Conservation (phyloP, 2,113 vertebrate species). For the Ranitomeya imitator region DNA sequence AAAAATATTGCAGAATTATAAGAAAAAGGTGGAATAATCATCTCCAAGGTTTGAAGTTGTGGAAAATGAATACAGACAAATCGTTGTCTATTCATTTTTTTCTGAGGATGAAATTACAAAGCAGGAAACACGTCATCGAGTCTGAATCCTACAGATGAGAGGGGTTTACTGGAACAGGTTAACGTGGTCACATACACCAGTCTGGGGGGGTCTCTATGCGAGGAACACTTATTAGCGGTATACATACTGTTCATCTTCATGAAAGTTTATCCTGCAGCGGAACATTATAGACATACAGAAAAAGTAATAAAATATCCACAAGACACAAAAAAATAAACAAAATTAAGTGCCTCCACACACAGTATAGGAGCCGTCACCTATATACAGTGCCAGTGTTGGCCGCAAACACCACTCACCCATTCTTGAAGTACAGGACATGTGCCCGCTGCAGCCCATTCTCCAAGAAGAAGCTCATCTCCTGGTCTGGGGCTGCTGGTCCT, state of each 20-base stretch:
- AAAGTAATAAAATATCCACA: constrained; percentile 62
- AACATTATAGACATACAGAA: constrained; percentile 65
- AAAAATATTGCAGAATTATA: background rate
- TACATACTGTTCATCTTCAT: constrained; percentile 78
- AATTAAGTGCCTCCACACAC: background rate
- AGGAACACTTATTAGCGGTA: constrained; percentile 59
- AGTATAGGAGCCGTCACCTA: too few species aligned
- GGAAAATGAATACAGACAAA: constrained; percentile 59
- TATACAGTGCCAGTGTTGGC: too few species aligned
- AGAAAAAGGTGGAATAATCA: background rate
- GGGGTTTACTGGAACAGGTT: constrained; percentile 42
- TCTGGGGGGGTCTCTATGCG: constrained; percentile 62
- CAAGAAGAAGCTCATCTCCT: constrained; percentile 96
- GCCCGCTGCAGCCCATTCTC: constrained; percentile 97
- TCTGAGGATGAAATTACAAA: background rate
- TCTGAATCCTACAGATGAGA: background rate
- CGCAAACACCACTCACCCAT: constrained; percentile 79
- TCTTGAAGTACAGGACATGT: constrained; percentile 98
- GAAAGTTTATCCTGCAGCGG: constrained; percentile 75
- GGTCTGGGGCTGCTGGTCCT: constrained; percentile 87
- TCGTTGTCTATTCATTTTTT: constrained; percentile 54
- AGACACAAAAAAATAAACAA: constrained; percentile 58
- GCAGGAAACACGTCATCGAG: background rate
- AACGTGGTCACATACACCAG: constrained; percentile 61
- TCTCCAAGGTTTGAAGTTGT: constrained; percentile 65